phyloP scores from a whole-genome alignment of 2,888 invertebrate genomes.

The Plagodis pulveraria region DNA sequence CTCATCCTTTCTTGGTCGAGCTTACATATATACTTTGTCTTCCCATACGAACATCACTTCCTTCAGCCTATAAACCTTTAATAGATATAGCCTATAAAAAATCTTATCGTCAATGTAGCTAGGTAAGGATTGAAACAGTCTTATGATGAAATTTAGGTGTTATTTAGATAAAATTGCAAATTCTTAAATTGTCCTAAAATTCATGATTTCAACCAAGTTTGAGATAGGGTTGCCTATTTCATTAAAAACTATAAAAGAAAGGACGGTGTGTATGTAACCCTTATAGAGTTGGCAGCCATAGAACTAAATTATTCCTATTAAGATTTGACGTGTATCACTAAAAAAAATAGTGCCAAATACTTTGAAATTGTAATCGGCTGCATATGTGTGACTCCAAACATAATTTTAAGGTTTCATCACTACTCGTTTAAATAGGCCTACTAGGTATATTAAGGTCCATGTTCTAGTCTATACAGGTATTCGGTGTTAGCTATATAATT shows the following conservation, averaged over 20 bases:
- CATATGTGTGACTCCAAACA: conserved; percentile 25
- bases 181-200: conserved; percentile 10
- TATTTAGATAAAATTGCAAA: conserved; percentile 31
- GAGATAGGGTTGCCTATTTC: conserved; percentile 16
- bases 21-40: conserved; percentile 56
- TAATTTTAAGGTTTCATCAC: conserved; percentile 32
- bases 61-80: conserved; percentile 12
- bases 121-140: conserved; percentile 41
- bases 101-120: conserved; percentile 21
- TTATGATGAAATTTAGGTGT: conserved; percentile 43
- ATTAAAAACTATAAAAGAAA: neutral
- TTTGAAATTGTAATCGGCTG: conserved; percentile 19
- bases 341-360: conserved; percentile 27
- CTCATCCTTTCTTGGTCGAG: conserved; percentile 44
- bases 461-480: conserved; percentile 66
- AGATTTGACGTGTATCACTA: conserved; percentile 14
- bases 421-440: conserved; percentile 66
- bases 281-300: conserved; percentile 6
- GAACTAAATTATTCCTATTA: conserved; percentile 7
- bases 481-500: conserved; percentile 69
- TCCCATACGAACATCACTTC: conserved; percentile 39
- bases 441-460: conserved; percentile 62
- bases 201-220: conserved; percentile 2
- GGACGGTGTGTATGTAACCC: neutral
- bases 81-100: conserved; percentile 9